Evolutionary conservation across 2,113 vertebrate genomes (phyloP), one percentile per base, ranked within the genome.

Genomic region (Tor tambroides): DNA sequence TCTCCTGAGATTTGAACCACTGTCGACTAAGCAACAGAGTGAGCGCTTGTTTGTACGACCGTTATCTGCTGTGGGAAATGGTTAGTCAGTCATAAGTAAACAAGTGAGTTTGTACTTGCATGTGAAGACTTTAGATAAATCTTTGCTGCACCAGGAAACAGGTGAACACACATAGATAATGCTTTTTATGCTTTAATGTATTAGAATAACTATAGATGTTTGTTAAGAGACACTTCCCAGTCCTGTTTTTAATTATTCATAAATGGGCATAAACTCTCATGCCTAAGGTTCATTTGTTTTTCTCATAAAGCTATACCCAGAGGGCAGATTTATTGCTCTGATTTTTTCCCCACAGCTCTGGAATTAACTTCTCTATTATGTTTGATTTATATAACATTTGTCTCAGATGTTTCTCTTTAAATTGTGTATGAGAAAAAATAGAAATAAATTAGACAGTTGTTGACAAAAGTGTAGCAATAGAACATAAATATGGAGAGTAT

Each of bases 81-180:
- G 4, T 23, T 88, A 83, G 83, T 87, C 67, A 23, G 30, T 74
- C 83, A 84, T 59, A 74, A n/a, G n/a, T n/a, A n/a, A 84, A 90
- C 85, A 85, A 88, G 72, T 91, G 91, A 92, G 91, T 90, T 85
- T 90, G 92, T 88, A 51, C 72, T 71, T 84, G 86, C 83, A 32
- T 61, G 87, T 67, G 65, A 35, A 69, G 5, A 59, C 7, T 81
- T 78, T 46, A 89, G 71, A 86, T 85, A 11, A 75, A 75, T 85
- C 78, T 78, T 30, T 54, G 19, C 79, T 67, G 61, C 67, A 26
- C 77, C 30, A 78, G 88, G 71, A 89, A 89, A 80, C 85, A 87
- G 88, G 81, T 89, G 88, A n/a, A 77, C 17, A 84, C 51, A 83
- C 75, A 87, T 76, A 81, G 63, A 80, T 76, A 30, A 14, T 11